Conservation (phyloP, 2,888 invertebrate species). For the Melanchra persicariae region DNA sequence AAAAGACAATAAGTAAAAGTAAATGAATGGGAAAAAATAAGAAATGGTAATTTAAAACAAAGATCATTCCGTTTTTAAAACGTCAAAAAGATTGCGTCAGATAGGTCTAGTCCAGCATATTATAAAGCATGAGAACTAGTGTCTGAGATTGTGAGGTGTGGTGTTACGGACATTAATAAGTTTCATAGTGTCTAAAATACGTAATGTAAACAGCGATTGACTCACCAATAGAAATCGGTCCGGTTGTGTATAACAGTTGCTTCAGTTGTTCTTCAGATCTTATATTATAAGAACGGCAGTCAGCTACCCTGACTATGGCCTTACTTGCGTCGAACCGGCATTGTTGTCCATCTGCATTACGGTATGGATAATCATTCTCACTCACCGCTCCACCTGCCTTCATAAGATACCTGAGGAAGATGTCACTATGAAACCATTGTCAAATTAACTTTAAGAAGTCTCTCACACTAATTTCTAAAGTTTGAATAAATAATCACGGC, state of each 20-base stretch:
- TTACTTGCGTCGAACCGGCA: slow-evolving; percentile 51
- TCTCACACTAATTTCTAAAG: no score
- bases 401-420: slow-evolving; percentile 37
- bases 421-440: neutral
- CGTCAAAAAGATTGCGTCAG: no score
- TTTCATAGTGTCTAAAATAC: neutral
- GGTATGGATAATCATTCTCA: slow-evolving; percentile 64
- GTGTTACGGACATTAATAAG: no score
- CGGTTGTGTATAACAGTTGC: slow-evolving; percentile 42
- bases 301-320: slow-evolving; percentile 42
- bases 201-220: neutral
- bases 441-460: neutral
- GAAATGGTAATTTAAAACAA: no score
- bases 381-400: slow-evolving; percentile 49
- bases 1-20: no score
- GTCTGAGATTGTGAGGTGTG: no score
- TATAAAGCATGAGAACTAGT: no score
- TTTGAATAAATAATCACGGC: no score
- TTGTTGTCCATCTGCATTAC: rapidly evolving
- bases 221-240: slow-evolving; percentile 65
- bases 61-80: no score
- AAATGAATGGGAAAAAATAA: no score
- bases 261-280: slow-evolving; percentile 53
- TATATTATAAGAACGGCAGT: slow-evolving; percentile 30
- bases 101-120: no score